Evolutionary conservation across 1,140 invertebrate genomes (phyloP).

Genomic region (Oedothorax gibbosus): DNA sequence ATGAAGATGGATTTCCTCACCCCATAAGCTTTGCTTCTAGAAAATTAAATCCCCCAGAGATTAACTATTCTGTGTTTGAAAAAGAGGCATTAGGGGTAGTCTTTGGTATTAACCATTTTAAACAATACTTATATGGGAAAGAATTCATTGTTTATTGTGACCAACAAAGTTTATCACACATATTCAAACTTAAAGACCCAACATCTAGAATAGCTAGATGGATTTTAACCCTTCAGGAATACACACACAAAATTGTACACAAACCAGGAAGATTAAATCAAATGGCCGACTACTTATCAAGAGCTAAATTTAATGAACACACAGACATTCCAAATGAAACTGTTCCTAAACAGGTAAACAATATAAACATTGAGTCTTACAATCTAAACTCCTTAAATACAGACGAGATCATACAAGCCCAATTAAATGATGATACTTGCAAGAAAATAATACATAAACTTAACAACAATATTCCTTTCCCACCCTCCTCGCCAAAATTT

Average conservation of each 20-base stretch:
- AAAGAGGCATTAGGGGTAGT: not conserved
- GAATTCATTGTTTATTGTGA: constrained; percentile 13
- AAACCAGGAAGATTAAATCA: constrained; percentile 1
- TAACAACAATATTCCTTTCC: no score
- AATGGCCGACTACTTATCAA: not conserved
- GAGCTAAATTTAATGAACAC: no score
- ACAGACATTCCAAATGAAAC: no score
- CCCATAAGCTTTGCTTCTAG: not conserved
- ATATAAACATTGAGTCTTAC: not conserved
- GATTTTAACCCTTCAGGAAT: not conserved
- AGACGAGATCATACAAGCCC: no score
- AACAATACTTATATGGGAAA: not conserved
- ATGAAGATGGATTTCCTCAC: not conserved
- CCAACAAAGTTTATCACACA: not conserved
- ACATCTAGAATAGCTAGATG: not conserved
- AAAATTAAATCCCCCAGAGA: not conserved
- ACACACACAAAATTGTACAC: not conserved
- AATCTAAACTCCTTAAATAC: no score
- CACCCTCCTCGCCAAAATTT: no score
- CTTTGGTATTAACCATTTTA: not conserved
- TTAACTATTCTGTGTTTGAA: not conserved
- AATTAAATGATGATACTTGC: no score
- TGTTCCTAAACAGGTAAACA: not conserved
- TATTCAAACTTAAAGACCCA: not conserved
- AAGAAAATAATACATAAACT: no score